Base-by-base conservation (phyloP, 2,888 invertebrate species). In the Gortyna flavago region DNA sequence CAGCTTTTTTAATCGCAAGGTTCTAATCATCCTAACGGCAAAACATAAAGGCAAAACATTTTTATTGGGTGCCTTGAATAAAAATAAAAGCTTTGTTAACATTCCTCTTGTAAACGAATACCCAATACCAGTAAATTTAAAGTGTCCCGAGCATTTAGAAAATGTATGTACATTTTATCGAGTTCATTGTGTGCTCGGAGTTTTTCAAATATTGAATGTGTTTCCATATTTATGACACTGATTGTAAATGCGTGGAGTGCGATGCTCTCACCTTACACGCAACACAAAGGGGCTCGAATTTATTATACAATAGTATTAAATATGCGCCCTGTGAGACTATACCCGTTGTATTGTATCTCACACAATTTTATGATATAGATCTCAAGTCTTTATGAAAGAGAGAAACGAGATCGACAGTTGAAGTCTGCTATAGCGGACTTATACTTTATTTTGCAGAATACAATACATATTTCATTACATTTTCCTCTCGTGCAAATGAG, bases 301-400 rank as follows among this genome's bases (percentile, higher is more conserved):
- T 84, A 76, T 84, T 84, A 76, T 86, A 86, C 84, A 79, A 79
- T 68, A 80, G 73, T 83, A 84, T 82, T 85, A 87, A 70, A 78
- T 65, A 81, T 76, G 65, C 75, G 59, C 41, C 71, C 59, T 67
- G 61, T 74, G 71, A 70, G 67, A 85, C 64, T 78, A 64, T 32
- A 72, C 18, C n/a, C 57, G 57, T 65, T 64, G 75, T 72, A 35
- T 70, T 66, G 67, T 76, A 85, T 85, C 72, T 64, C 70, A 78
- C 29, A 78, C 71, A n/a, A 51, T 62, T 75, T 84, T 86, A 84
- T 68, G 64, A 69, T 65, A 72, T 35, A 4, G 21, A 72, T 71
- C 75, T 75, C 72, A 35, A 21, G 41, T 83, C 75, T 68, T 65
- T 72, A 54, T 75, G 38, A 69, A 65, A 77, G 13, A 64, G 21